Evolutionary conservation across 2,888 invertebrate species (phyloP), one percentile per base, ranked within the genome.

Genomic region (Campoplex nolae): DNA sequence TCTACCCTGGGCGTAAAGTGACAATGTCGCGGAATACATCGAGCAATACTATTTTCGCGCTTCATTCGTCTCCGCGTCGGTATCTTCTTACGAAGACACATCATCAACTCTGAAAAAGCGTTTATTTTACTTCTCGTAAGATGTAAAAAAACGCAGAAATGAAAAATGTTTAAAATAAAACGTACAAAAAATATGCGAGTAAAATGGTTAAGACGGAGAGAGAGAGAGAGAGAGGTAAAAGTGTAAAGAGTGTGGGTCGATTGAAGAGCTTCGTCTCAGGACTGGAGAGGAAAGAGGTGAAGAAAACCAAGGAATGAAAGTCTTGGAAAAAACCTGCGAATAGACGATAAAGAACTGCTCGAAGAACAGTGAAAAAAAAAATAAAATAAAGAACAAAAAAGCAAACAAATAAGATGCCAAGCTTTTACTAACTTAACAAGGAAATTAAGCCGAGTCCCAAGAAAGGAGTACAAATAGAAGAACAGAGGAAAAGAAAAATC

Each of bases 291-390:
- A 38, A 35, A 88, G 80, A 85, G 73, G 58, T 77, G 85, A 87
- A 85, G 87, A 87, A 88, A 83, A 86, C 87, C 74, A 74, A 70
- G 84, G 84, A 89, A 88, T 90, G 88, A 91, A 23, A 23, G 23
- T 23, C 23, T 23, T 23, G 23, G 23, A 23, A 89, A 62, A 88
- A 68, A 83, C 56, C 81, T 67, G 54, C 81, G 85, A 76, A 83
- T 62, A 35, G 68, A 45, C 71, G 65, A 84, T 71, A 65, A 83
- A 65, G 67, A 76, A 79, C 71, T 70, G 84, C 13, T 65, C 32
- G 56, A 71, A 51, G 62, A 74, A 70, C 58, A 71, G 51, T 45
- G 42, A 45, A 56, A 62, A 35, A 56, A 23, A 23, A 23, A 23
- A 23, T 23, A 23, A 23, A 23, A 23, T 23, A 23, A 23, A 42